These are phyloP conservation scores for Nasonovia ribisnigri DNA, from an alignment of 2,888 invertebrate species.

Conservation along the genomic window DNA sequence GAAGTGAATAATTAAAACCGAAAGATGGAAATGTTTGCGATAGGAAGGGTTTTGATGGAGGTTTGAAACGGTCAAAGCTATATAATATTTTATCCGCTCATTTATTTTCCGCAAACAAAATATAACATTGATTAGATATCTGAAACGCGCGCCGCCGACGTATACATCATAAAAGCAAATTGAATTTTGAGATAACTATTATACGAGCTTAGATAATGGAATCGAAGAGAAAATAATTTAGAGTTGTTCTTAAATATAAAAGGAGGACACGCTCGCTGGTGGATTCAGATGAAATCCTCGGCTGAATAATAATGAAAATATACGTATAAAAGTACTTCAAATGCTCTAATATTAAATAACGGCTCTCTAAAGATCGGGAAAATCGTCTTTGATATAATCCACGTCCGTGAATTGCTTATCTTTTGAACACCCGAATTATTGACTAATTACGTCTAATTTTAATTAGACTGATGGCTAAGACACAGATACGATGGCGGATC, in stretches of 20 bases:
- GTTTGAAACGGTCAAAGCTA: conserved; percentile 17
- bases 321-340: background rate
- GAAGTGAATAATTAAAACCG: conserved; percentile 43
- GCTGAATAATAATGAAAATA: conserved; percentile 14
- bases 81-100: conserved; percentile 27
- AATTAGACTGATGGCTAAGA: conserved; percentile 61
- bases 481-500: conserved; percentile 42
- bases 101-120: background rate
- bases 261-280: too few species aligned
- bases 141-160: background rate
- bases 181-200: conserved; percentile 17
- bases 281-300: background rate
- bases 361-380: conserved; percentile 24
- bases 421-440: conserved; percentile 52
- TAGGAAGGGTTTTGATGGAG: background rate
- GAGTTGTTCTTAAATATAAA: background rate
- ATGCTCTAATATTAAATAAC: conserved; percentile 14
- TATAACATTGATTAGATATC: conserved; percentile 27
- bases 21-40: conserved; percentile 37
- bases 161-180: background rate
- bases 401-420: conserved; percentile 34
- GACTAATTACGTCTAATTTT: conserved; percentile 58
- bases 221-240: conserved; percentile 47
- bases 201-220: background rate
- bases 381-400: conserved; percentile 56